Evolutionary conservation across 2,113 vertebrate genomes (phyloP), one percentile per base, ranked within the genome.

Genomic region (Rattus rattus): DNA sequence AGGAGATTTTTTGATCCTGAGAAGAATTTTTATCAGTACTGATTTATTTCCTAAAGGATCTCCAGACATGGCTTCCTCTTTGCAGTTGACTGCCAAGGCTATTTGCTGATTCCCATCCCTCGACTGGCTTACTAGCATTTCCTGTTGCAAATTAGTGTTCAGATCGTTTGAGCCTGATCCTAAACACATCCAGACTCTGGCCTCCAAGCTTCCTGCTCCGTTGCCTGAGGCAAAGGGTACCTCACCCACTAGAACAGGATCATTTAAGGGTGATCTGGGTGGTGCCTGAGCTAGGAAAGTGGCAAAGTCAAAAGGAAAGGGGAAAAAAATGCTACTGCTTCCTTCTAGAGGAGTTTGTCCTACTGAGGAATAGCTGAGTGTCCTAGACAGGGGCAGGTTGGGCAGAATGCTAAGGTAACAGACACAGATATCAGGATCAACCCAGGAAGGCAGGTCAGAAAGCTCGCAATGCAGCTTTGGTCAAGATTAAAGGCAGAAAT

Each of bases 31-130:
- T 43, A 84, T 8, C 9, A 43, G 39, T 28, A 61, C 63, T 88
- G 54, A 95, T 96, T 90, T 77, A 75, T 95, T 96, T 94, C 91
- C 91, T 88, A 92, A 97, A 93, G 91, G 87, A 92, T 76, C 79
- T 39, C 56, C 75, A 86, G 91, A 43, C 83, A 80, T 70, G 69
- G 17, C 28, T 84, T 97, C 75, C 73, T 90, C 86, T 61, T 43
- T 14, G 91, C 91, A 67, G 52, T 11, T 89, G 72, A 97, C 75
- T 72, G 83, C 83, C 86, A 73, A 72, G 24, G 16, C 24, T 70
- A 7, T 69, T 94, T 96, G 73, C 63, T 96, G 92, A 97, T 95
- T 96, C 47, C 56, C 69, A 92, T 67, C n/a, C 73, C 81, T 96
- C 95, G 81, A 59, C 67, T 33, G 28, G 16, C n/a, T 81, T 72